Evolutionary conservation across 2,113 vertebrate species (phyloP).

Genomic region (Anolis sagrei): DNA sequence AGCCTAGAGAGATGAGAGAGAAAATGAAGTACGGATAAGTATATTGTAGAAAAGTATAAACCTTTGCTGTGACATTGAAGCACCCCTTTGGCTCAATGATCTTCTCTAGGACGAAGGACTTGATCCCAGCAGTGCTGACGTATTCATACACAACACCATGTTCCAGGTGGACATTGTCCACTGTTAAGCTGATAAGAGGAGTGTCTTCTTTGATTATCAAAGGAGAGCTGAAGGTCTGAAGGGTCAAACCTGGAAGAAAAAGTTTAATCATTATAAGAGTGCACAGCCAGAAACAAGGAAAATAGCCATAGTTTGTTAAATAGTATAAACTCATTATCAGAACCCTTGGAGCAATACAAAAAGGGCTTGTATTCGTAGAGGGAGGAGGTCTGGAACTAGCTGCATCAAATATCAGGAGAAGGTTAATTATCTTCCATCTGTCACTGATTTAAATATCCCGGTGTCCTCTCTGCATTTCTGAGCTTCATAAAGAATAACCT

Average conservation of each 20-base stretch:
- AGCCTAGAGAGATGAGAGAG: not conserved
- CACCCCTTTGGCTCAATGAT: conserved; percentile 92
- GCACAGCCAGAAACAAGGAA: not conserved
- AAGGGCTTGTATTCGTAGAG: not conserved
- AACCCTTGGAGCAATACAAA: not conserved
- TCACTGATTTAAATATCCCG: not conserved
- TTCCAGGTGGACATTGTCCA: conserved; percentile 93
- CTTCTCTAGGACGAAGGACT: conserved; percentile 94
- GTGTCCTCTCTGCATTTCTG: not conserved
- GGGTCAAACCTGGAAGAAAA: conserved; percentile 66
- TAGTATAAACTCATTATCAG: not conserved
- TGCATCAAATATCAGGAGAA: not conserved
- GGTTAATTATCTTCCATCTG: not conserved
- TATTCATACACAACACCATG: conserved; percentile 96
- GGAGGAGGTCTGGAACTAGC: not conserved
- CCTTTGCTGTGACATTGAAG: conserved; percentile 95
- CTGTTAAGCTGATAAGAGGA: conserved; percentile 87
- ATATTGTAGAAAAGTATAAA: conserved; percentile 47
- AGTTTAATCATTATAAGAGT: not conserved
- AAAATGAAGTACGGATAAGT: not conserved
- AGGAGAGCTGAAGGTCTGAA: conserved; percentile 59
- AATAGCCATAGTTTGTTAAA: not conserved
- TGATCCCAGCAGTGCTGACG: conserved; percentile 90
- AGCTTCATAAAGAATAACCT: not conserved
- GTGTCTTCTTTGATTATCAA: conserved; percentile 69